These are phyloP conservation scores for Tylochromis polylepis DNA, from an alignment of 2,113 vertebrate genomes.

Conservation along the genomic window DNA sequence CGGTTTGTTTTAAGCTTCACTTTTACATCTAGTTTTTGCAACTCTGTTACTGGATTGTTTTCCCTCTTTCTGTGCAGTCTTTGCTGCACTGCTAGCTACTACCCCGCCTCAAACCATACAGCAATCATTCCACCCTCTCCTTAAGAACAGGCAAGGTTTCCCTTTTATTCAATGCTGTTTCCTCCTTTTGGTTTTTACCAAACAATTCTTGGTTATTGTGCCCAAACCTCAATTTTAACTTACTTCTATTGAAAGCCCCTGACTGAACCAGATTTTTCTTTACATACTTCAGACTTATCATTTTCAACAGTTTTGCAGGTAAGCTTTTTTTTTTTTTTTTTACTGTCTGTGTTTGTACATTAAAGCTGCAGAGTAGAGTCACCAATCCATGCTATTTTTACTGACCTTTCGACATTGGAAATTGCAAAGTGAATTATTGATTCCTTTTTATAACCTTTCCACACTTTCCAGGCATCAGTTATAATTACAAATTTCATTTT, in stretches of 20 bases:
- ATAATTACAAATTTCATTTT: background rate
- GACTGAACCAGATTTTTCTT: background rate
- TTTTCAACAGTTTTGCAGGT: background rate
- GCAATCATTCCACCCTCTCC: background rate
- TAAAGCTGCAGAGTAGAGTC: background rate
- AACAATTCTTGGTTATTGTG: background rate
- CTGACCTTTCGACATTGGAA: background rate
- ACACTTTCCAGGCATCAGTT: background rate
- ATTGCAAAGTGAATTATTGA: background rate
- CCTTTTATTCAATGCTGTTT: background rate
- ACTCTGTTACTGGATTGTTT: background rate
- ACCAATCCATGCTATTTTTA: background rate
- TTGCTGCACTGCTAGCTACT: background rate
- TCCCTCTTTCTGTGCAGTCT: background rate
- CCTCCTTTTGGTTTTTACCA: background rate
- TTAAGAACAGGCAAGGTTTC: background rate
- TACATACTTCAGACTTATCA: background rate
- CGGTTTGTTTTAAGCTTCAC: background rate
- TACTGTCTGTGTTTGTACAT: background rate
- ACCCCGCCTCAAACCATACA: background rate
- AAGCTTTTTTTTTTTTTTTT: background rate
- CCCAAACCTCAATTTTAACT: background rate
- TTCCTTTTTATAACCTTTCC: background rate
- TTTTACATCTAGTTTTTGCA: background rate
- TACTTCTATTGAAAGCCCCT: background rate